Percentiles rank a stretch among this genome's conserved stretches.
Evolutionary conservation across 1,140 invertebrate species (phyloP).

Genomic region (Cephus cinctus): DNA sequence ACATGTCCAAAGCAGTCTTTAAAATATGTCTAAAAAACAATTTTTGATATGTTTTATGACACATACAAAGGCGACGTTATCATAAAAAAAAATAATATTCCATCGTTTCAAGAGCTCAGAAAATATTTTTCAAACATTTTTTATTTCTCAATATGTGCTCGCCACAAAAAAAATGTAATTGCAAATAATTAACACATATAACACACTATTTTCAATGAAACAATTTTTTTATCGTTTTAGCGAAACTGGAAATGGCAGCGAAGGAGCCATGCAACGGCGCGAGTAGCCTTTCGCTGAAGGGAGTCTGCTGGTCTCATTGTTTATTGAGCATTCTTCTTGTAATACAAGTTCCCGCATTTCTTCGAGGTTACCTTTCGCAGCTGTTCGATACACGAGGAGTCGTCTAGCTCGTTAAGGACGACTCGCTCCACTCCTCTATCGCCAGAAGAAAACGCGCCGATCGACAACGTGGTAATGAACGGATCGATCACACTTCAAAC

Average conservation of each 20-base stretch:
- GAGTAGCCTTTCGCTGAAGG: slow-evolving; percentile 14
- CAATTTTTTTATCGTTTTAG: slow-evolving; percentile 37
- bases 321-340: slow-evolving; percentile 24
- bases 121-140: background rate
- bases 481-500: no score
- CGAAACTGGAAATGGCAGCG: slow-evolving; percentile 45
- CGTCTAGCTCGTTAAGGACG: slow-evolving; percentile 42
- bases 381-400: slow-evolving; percentile 19
- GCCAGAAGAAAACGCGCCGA: no score
- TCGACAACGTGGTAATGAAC: no score
- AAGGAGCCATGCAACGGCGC: slow-evolving; percentile 49
- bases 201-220: background rate
- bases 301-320: slow-evolving; percentile 21
- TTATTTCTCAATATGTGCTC: background rate
- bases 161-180: background rate
- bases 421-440: no score
- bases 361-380: slow-evolving; percentile 17
- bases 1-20: no score
- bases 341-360: slow-evolving; percentile 18
- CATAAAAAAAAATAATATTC: background rate
- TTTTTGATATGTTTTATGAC: no score
- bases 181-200: background rate
- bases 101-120: background rate
- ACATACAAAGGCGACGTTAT: no score
- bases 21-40: no score